Conservation (phyloP, 2,113 vertebrate species). For the Cavia porcellus region DNA sequence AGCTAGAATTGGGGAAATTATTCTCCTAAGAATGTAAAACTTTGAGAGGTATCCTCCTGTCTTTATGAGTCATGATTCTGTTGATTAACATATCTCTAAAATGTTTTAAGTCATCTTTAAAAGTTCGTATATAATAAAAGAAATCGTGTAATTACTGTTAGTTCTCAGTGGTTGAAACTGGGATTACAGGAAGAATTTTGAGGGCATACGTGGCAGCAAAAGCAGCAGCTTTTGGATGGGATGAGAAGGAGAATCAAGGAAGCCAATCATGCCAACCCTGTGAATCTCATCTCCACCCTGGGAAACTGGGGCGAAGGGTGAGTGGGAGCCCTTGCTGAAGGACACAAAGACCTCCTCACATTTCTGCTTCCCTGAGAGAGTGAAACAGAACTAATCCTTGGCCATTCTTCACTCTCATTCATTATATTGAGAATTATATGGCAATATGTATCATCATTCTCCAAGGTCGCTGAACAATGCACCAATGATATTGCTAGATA, state of each 20-base stretch:
- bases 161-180: background rate
- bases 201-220: background rate
- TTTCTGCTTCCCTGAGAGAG: background rate
- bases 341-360: background rate
- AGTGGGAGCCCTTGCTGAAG: background rate
- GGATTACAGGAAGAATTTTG: background rate
- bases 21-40: background rate
- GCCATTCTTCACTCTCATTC: background rate
- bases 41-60: background rate
- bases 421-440: background rate
- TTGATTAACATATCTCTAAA: constrained; percentile 19
- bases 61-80: background rate
- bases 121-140: background rate
- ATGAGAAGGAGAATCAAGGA: background rate
- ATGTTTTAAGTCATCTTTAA: constrained; percentile 22
- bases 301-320: background rate
- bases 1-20: background rate
- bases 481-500: background rate
- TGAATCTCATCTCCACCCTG: background rate
- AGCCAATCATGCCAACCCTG: background rate
- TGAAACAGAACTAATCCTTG: background rate
- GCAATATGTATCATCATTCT: background rate
- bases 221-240: background rate
- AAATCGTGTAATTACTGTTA: background rate
- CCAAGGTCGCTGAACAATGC: background rate